Evolutionary conservation across 2,113 vertebrate genomes (phyloP).

Genomic region (Gambusia affinis): DNA sequence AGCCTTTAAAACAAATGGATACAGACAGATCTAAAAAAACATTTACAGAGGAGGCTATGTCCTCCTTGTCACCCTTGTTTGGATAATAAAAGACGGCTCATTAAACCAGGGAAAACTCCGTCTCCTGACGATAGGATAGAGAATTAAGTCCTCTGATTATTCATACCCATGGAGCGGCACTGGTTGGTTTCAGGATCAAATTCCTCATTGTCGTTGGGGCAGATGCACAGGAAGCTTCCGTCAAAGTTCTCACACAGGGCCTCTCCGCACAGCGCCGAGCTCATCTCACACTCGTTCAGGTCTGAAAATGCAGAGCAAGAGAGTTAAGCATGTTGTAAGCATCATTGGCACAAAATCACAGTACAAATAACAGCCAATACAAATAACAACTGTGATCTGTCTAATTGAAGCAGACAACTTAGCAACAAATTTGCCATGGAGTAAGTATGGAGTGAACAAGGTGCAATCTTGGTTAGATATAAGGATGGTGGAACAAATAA

Average conservation of each 20-base stretch:
- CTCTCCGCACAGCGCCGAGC: conserved; percentile 77
- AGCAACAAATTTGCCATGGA: neutral
- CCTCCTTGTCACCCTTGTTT: conserved; percentile 72
- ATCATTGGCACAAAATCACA: neutral
- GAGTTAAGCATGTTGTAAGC: conserved; percentile 29
- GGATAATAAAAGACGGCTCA: conserved; percentile 73
- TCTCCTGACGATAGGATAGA: conserved; percentile 61
- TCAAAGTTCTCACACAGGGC: conserved; percentile 83
- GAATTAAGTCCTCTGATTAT: conserved; percentile 65
- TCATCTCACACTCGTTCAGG: conserved; percentile 82
- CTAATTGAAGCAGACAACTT: neutral
- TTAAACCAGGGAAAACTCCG: conserved; percentile 73
- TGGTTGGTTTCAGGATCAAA: conserved; percentile 81
- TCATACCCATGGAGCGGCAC: conserved; percentile 77
- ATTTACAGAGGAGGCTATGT: conserved; percentile 44
- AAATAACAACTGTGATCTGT: neutral
- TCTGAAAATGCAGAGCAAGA: conserved; percentile 68
- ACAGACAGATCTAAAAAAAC: conserved; percentile 57
- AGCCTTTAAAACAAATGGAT: conserved; percentile 55
- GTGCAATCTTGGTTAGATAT: too few relatives aligned
- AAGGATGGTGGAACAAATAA: neutral
- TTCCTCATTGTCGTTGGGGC: conserved; percentile 82
- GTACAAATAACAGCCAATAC: neutral
- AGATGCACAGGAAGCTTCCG: conserved; percentile 86
- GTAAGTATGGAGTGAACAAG: too few relatives aligned